Conservation (phyloP, 2,888 invertebrate genomes). For the Iphiclides podalirius region DNA sequence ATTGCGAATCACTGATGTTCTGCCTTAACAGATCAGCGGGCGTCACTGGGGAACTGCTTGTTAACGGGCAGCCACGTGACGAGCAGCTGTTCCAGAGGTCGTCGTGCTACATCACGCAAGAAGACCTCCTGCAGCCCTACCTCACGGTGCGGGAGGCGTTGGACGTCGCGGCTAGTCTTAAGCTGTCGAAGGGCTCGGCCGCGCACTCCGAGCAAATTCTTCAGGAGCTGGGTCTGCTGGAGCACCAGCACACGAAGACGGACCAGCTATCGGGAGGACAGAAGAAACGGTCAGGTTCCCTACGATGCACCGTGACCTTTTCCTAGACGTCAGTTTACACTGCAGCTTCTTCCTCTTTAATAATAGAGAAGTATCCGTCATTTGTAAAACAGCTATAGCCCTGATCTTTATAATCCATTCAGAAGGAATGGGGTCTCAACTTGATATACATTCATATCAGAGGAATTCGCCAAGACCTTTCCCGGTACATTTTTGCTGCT, state of each 20-base stretch:
- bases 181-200: slow-evolving; percentile 79
- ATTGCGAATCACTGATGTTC: too few species aligned
- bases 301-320: too few species aligned
- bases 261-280: slow-evolving; percentile 87
- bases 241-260: slow-evolving; percentile 82
- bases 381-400: too few species aligned
- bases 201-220: slow-evolving; percentile 77
- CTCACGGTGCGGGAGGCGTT: slow-evolving; percentile 87
- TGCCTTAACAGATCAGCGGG: slow-evolving; percentile 82
- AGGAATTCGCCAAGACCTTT: too few species aligned
- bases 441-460: too few species aligned
- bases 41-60: slow-evolving; percentile 83
- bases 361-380: too few species aligned
- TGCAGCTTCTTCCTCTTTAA: too few species aligned
- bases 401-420: too few species aligned
- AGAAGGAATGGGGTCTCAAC: too few species aligned
- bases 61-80: slow-evolving; percentile 83
- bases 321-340: too few species aligned
- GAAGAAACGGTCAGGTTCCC: slow-evolving; percentile 78
- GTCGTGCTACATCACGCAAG: slow-evolving; percentile 92
- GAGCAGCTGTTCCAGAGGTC: slow-evolving; percentile 83
- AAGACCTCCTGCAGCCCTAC: slow-evolving; percentile 85
- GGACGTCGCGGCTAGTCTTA: slow-evolving; percentile 88
- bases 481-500: too few species aligned
- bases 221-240: slow-evolving; percentile 81